Percentiles rank a stretch among this genome's conserved stretches.
Conservation (phyloP, 2,797 vertebrate species). For the Chiropotes sagulatus region DNA sequence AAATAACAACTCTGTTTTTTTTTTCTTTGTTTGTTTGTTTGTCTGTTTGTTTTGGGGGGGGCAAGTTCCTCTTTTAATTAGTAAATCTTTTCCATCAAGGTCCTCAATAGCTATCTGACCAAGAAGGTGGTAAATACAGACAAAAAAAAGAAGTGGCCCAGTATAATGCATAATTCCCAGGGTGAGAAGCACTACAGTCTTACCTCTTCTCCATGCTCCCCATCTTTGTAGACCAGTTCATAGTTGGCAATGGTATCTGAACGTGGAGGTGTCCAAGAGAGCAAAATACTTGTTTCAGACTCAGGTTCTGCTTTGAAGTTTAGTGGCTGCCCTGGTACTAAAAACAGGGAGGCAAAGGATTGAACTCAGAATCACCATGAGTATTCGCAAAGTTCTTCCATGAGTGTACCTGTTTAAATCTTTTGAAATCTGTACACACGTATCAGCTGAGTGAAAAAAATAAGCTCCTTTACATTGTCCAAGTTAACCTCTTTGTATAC, state of each 20-base stretch:
- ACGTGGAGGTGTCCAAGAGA: constrained; percentile 96
- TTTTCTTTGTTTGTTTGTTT: too few species aligned
- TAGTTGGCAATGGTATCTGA: constrained; percentile 97
- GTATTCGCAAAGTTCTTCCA: background rate
- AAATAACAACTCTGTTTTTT: background rate
- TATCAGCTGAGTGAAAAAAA: background rate
- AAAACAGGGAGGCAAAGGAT: constrained; percentile 58
- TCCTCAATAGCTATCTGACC: background rate
- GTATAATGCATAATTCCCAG: background rate
- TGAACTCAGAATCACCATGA: background rate
- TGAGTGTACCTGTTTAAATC: background rate
- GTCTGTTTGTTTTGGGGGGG: too few species aligned
- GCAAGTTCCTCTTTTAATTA: background rate
- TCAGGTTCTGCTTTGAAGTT: constrained; percentile 99
- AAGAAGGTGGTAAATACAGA: background rate
- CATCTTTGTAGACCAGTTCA: constrained; percentile 96
- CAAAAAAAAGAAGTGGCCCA: background rate
- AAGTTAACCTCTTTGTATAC: background rate
- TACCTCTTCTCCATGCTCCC: constrained; percentile 97
- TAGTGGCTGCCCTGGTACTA: constrained; percentile 96
- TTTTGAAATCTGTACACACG: background rate
- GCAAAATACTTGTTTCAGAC: constrained; percentile 97
- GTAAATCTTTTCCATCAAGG: background rate
- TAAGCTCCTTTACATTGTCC: too few species aligned
- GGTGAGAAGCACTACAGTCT: background rate